These are phyloP conservation scores for Hemitrygon akajei DNA, from an alignment of 2,797 vertebrate genomes.

Conservation along the genomic window DNA sequence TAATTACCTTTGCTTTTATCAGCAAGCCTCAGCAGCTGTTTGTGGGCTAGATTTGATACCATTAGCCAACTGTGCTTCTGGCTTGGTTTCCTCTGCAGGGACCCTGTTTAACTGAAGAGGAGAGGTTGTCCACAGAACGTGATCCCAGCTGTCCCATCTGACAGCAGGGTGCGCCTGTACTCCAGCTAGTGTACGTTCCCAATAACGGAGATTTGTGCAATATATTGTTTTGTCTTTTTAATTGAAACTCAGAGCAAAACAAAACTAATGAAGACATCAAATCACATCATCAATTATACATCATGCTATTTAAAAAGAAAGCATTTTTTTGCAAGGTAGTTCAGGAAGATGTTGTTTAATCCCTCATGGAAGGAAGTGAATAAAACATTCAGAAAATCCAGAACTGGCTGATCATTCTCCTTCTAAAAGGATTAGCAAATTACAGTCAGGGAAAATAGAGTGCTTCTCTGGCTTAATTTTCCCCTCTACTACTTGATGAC, in stretches of 20 bases:
- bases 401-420: background rate
- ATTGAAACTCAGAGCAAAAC: background rate
- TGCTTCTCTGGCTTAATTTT: background rate
- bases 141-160: background rate
- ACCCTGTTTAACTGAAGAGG: background rate
- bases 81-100: background rate
- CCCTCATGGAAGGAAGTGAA: background rate
- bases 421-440: background rate
- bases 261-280: background rate
- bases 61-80: background rate
- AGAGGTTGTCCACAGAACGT: background rate
- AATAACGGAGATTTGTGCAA: background rate
- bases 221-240: background rate
- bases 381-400: background rate
- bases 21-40: background rate
- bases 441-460: background rate
- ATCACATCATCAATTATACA: constrained; percentile 1
- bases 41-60: background rate
- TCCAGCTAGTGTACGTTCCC: background rate
- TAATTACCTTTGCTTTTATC: background rate
- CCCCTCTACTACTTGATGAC: background rate
- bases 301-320: background rate
- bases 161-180: background rate
- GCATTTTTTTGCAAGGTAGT: background rate
- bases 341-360: background rate